Conservation (phyloP, 1,140 invertebrate species). For the Mamestra configurata region DNA sequence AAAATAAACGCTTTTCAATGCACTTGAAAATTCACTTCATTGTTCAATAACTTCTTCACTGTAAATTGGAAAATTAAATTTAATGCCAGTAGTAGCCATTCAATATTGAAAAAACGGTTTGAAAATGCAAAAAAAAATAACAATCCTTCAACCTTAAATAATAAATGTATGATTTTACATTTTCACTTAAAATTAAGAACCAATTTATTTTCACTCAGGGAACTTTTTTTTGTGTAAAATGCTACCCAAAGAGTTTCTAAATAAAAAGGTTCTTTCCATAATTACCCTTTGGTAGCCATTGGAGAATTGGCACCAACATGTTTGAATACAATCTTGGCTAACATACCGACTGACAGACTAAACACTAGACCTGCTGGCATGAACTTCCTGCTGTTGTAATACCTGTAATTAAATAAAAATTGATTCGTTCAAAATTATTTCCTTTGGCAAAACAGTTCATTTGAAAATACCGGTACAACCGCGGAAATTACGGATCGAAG, state of each 20-base stretch:
- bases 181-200: slow-evolving; percentile 26
- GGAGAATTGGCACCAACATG: slow-evolving; percentile 74
- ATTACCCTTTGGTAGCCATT: slow-evolving; percentile 73
- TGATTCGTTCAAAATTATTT: background rate
- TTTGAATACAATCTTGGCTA: slow-evolving; percentile 84
- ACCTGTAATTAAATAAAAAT: slow-evolving; percentile 88
- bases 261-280: slow-evolving; percentile 41
- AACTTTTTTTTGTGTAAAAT: background rate
- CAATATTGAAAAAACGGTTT: background rate
- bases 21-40: background rate
- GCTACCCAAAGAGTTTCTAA: background rate
- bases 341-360: slow-evolving; percentile 88
- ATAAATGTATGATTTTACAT: background rate
- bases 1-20: slow-evolving; percentile 14
- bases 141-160: background rate
- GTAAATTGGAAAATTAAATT: background rate
- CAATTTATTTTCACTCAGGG: slow-evolving; percentile 16
- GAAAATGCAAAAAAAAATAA: background rate
- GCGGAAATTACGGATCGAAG: no score
- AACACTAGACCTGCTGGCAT: slow-evolving; percentile 98
- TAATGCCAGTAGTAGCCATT: background rate
- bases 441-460: background rate
- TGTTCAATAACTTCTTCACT: background rate
- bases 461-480: background rate
- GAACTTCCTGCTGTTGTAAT: slow-evolving; percentile 95